Conservation (phyloP, 2,888 invertebrate genomes). For the Lasioglossum oenotherae region DNA sequence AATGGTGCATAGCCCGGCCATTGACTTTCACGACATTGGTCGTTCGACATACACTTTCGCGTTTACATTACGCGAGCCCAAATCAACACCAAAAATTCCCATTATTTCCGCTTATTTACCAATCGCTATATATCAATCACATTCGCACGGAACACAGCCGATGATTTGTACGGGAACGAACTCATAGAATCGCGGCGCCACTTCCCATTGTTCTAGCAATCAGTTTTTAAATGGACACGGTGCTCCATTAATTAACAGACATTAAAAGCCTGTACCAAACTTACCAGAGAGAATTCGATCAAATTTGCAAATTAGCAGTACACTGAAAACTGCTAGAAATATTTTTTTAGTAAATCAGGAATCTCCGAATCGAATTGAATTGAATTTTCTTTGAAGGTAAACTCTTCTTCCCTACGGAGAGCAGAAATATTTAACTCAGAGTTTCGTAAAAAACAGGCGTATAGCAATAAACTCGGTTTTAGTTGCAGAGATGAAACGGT, state of each 20-base stretch:
- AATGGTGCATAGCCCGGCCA: conserved; percentile 25
- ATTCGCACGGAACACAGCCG: background rate
- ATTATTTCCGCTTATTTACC: background rate
- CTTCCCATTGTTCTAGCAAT: background rate
- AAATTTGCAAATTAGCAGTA: background rate
- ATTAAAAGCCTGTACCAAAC: background rate
- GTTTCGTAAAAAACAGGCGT: background rate
- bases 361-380: background rate
- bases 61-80: background rate
- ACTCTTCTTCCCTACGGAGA: background rate
- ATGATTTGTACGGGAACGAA: background rate
- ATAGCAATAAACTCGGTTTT: no score
- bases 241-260: background rate
- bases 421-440: background rate
- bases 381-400: no score
- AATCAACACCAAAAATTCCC: conserved; percentile 14
- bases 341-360: background rate
- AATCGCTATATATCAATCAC: background rate
- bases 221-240: background rate
- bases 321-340: background rate
- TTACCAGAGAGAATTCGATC: background rate
- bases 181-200: background rate
- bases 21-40: conserved; percentile 36
- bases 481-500: no score
- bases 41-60: conserved; percentile 13